Evolutionary conservation across 2,113 vertebrate species (phyloP).

Genomic region (Propithecus coquereli): DNA sequence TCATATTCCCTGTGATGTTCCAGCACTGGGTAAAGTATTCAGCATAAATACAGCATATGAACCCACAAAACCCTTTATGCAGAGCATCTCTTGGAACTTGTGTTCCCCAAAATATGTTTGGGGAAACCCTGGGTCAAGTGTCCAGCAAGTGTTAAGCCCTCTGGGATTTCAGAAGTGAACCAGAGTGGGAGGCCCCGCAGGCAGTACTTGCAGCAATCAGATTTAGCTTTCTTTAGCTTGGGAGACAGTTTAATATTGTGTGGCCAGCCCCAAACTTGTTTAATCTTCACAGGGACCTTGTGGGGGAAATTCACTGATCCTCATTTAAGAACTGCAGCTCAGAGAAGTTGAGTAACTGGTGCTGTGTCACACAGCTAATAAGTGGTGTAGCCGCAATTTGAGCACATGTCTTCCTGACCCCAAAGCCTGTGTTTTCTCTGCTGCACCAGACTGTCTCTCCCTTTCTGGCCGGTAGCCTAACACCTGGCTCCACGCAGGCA

Average conservation of each 20-base stretch:
- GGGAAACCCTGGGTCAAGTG: not conserved
- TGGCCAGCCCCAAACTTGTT: not conserved
- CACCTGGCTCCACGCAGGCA: not conserved
- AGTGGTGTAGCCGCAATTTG: fast-evolving
- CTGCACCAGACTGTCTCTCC: not conserved
- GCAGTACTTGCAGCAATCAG: not conserved
- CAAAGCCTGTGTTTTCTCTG: not conserved
- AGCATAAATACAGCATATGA: not conserved
- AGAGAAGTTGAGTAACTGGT: not conserved
- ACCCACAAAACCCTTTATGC: not conserved
- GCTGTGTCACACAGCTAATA: not conserved
- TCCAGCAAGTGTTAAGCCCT: not conserved
- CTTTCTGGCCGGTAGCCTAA: not conserved
- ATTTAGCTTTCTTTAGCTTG: not conserved
- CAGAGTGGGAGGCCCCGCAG: not conserved
- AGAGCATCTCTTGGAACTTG: not conserved
- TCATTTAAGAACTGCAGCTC: not conserved
- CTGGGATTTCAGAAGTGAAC: not conserved
- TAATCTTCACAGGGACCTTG: not conserved
- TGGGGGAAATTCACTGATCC: not conserved
- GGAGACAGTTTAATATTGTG: not conserved
- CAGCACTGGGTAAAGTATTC: not conserved
- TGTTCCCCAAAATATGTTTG: not conserved
- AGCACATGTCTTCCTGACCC: not conserved
- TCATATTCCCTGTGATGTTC: not conserved